These are phyloP conservation scores for Seriola dumerili DNA, from an alignment of 2,113 vertebrate species.

Conservation along the genomic window DNA sequence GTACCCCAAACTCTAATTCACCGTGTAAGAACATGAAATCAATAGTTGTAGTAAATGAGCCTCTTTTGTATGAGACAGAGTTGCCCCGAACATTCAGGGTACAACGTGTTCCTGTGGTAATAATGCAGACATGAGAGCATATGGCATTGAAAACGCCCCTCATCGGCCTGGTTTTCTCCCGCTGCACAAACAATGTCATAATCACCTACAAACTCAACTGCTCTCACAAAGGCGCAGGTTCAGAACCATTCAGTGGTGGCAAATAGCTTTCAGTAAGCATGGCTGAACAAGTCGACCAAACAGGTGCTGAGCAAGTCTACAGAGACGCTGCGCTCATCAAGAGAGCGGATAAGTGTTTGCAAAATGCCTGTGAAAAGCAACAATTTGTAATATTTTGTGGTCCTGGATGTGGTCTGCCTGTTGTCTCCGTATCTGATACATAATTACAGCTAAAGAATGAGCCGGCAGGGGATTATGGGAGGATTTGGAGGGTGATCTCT, in stretches of 20 bases:
- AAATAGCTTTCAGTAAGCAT: slow-evolving; percentile 38
- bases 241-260: slow-evolving; percentile 26
- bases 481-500: slow-evolving; percentile 64
- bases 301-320: slow-evolving; percentile 37
- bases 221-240: slow-evolving; percentile 27
- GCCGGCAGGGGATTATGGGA: slow-evolving; percentile 61
- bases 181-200: slow-evolving; percentile 25
- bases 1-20: no score
- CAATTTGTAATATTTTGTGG: slow-evolving; percentile 32
- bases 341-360: slow-evolving; percentile 15
- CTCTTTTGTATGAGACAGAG: not conserved
- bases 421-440: slow-evolving; percentile 61
- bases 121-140: slow-evolving; percentile 24
- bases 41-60: not conserved
- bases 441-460: slow-evolving; percentile 66
- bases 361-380: slow-evolving; percentile 31
- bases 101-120: not conserved
- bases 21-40: not conserved
- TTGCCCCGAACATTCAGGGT: slow-evolving; percentile 3
- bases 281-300: slow-evolving; percentile 18
- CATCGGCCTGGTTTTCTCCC: slow-evolving; percentile 31
- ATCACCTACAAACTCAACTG: slow-evolving; percentile 40
- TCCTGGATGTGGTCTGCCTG: slow-evolving; percentile 30
- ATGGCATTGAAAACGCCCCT: slow-evolving; percentile 30
- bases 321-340: slow-evolving; percentile 24